Percentiles rank a stretch among this genome's conserved stretches.
Evolutionary conservation across 2,113 vertebrate species (phyloP).

Genomic region (Bombycilla garrulus): DNA sequence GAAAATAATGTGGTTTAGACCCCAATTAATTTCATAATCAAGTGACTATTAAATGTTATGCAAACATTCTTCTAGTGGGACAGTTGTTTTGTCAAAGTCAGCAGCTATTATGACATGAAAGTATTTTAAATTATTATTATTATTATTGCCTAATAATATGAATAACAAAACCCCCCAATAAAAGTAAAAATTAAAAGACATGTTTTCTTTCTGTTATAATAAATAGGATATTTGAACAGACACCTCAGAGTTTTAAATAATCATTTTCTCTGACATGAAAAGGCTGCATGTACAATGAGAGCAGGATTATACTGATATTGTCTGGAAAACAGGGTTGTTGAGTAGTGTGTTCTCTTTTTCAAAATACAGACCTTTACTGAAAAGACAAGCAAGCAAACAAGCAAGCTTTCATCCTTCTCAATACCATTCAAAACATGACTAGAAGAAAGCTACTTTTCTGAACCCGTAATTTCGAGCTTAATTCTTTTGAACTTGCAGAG

Average conservation of each 20-base stretch:
- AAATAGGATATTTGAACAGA: not conserved
- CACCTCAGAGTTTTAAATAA: not conserved
- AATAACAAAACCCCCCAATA: not conserved
- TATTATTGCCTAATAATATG: not conserved
- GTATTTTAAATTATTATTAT: not conserved
- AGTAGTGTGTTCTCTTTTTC: not conserved
- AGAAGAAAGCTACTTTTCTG: not conserved
- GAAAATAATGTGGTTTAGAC: not conserved
- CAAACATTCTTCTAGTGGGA: not conserved
- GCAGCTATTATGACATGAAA: not conserved
- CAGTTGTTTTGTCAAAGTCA: not conserved
- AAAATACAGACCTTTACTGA: not conserved
- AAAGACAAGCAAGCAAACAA: not conserved
- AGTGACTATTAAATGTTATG: not conserved
- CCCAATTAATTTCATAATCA: not conserved
- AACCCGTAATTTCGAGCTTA: not conserved
- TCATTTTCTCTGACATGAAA: not conserved
- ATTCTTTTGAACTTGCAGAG: not conserved
- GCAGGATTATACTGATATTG: not conserved
- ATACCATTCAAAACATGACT: not conserved
- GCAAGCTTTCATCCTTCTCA: not conserved
- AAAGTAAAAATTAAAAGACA: not conserved
- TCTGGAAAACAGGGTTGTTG: not conserved
- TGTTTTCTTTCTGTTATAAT: not conserved
- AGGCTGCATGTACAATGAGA: not conserved